Base-by-base conservation (phyloP, 2,888 invertebrate species). In the Reticulitermes lucifugus region DNA sequence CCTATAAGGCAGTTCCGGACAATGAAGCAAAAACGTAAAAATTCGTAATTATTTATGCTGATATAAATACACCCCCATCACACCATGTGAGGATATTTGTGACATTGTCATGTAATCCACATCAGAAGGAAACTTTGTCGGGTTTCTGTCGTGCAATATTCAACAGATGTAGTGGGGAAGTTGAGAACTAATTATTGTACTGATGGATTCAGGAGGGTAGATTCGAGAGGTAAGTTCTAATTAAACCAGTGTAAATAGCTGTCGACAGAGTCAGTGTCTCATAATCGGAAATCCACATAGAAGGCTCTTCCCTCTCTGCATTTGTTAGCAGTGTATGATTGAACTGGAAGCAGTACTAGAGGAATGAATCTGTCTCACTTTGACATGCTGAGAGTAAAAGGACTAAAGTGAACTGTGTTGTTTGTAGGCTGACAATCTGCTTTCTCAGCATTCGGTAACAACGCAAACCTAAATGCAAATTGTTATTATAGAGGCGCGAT, bases 171-270 rank as follows among this genome's bases (percentile, higher is more conserved):
- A 55, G 65, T 65, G 65, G n/a, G 25, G 55, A 79, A 79, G 79
- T 79, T n/a, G 51, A 79, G 25, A 79, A 79, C 79, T 79, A 79
- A 79, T 79, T 79, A 79, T 79, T 79, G 55, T 79, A 51, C 51
- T 79, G 79, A 79, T 79, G 79, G 46, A 55, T 79, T 25, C 51
- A 79, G 55, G 25, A 79, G 51, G 29, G 79, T 9, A 51, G 79
- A 79, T 51, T 77, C 21, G 77, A 77, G 79, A 79, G 79, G 65
- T 65, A 65, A 65, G 65, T 65, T 65, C 65, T 65, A 65, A 65
- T 65, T 65, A 65, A 65, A 65, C 65, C 65, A 65, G 65, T 25
- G 65, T 25, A 65, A 65, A 65, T 65, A 65, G 65, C 65, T 65
- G 65, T 65, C n/a, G 65, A 25, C 65, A 60, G 21, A 65, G 65